phyloP scores from a whole-genome alignment of 1,140 invertebrate species.

The Frieseomelitta varia region DNA sequence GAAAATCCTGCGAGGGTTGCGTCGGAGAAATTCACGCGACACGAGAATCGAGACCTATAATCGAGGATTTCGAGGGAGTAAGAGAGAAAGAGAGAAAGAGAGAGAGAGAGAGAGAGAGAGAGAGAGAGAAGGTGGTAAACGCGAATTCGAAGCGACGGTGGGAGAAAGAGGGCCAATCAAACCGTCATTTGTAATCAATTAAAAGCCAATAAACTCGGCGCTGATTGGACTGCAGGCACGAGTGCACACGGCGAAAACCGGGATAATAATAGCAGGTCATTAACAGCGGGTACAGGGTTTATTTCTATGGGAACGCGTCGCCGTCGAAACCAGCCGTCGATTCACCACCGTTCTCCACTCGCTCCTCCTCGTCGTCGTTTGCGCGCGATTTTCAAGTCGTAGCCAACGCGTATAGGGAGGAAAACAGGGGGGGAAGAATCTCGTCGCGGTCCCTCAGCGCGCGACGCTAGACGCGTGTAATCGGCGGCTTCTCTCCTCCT shows the following conservation, averaged over 20 bases:
- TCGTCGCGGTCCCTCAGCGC: background rate
- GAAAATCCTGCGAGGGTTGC: background rate
- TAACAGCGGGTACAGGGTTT: constrained; percentile 75
- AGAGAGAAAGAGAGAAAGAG: too few species aligned
- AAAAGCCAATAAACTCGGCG: constrained; percentile 80
- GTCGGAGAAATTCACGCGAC: background rate
- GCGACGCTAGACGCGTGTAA: background rate
- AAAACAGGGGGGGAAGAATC: background rate
- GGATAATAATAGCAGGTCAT: constrained; percentile 80
- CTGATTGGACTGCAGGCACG: constrained; percentile 77
- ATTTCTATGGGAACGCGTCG: constrained; percentile 70
- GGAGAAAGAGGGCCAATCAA: constrained; percentile 77
- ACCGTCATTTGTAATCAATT: constrained; percentile 82
- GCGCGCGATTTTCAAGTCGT: background rate
- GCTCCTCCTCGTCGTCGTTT: background rate
- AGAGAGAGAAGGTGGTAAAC: background rate
- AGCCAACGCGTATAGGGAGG: background rate
- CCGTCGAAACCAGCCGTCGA: background rate
- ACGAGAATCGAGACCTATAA: background rate
- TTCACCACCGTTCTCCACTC: too few species aligned
- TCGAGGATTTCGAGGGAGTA: background rate
- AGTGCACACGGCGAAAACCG: constrained; percentile 70
- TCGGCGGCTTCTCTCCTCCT: background rate
- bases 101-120: background rate
- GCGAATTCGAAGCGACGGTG: background rate